Base-by-base conservation (phyloP, 2,113 vertebrate genomes). In the Carettochelys insculpta region DNA sequence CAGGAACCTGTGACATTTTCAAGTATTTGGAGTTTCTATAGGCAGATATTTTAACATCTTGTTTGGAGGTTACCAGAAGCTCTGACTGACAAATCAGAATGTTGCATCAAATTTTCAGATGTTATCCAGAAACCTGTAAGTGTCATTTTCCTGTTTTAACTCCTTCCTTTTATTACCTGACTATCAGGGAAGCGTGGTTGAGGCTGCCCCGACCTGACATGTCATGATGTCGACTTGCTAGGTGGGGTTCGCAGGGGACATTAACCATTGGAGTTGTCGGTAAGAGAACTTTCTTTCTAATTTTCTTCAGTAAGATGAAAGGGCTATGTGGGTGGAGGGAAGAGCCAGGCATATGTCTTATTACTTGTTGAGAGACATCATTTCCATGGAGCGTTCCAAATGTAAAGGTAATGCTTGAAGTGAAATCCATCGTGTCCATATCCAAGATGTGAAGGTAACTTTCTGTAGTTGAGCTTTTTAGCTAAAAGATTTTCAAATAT, bases 111-210 rank as follows among this genome's bases (percentile, higher is more conserved):
- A 20, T 97, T 98, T 98, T 98, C 97, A 98, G 97, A 97, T 98
- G 95, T 97, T 97, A 94, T 98, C 98, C 98, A 98, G 97, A 97
- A 98, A 97, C 96, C 96, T 98, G 90, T 97, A 95, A 96, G 97
- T 98, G 93, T 97, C 96, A 97, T 97, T 97, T 98, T 97, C 98
- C 96, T 98, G 95, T 98, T 97, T 98, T 99, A 98, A 98, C 98
- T 98, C 98, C 98, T 99, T 98, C 98, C 98, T 98, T 99, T 99
- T 99, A 98, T 98, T 97, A 99, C 98, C 98, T 99, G 99, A 98
- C 98, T 98, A 98, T 99, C 98, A 99, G 98, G 98, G 98, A 98
- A 98, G 98, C 98, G 98, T 98, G 98, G 65, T 97, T 98, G 98
- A 98, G 98, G 98, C 98, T 98, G 97, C 97, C 96, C 97, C 97